A percentile compares a stretch with the other conserved stretches of the same genome.
Conservation (phyloP, 2,113 vertebrate genomes). For the Pica pica region DNA sequence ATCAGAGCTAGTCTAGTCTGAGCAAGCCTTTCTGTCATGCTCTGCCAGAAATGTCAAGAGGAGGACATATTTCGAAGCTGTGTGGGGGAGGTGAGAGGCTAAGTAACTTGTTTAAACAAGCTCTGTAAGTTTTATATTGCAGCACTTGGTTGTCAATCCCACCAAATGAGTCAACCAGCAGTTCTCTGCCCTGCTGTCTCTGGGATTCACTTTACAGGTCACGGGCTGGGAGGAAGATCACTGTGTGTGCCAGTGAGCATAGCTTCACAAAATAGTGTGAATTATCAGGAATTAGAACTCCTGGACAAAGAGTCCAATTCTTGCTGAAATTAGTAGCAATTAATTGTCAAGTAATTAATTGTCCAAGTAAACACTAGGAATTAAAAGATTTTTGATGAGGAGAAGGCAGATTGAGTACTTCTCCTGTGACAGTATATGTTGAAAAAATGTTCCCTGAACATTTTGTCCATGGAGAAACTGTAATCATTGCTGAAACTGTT, state of each 20-base stretch:
- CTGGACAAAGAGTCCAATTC: neutral
- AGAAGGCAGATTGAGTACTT: neutral
- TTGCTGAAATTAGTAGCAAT: neutral
- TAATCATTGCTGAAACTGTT: neutral
- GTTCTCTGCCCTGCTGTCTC: neutral
- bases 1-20: neutral
- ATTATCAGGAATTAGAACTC: neutral
- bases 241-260: fast-evolving
- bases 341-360: neutral
- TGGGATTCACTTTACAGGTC: neutral
- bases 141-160: neutral
- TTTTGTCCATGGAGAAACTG: neutral
- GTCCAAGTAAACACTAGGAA: neutral
- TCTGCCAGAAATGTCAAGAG: neutral
- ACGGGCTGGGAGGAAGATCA: neutral
- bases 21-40: neutral
- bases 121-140: neutral
- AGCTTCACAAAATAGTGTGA: neutral
- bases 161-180: neutral
- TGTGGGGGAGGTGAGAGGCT: neutral
- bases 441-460: neutral
- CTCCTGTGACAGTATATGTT: neutral
- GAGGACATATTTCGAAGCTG: neutral
- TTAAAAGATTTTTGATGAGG: neutral
- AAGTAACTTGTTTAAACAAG: neutral